A percentile compares a stretch with the other conserved stretches of the same genome.
Conservation (phyloP, 2,888 invertebrate genomes). For the Lithophane leautieri region DNA sequence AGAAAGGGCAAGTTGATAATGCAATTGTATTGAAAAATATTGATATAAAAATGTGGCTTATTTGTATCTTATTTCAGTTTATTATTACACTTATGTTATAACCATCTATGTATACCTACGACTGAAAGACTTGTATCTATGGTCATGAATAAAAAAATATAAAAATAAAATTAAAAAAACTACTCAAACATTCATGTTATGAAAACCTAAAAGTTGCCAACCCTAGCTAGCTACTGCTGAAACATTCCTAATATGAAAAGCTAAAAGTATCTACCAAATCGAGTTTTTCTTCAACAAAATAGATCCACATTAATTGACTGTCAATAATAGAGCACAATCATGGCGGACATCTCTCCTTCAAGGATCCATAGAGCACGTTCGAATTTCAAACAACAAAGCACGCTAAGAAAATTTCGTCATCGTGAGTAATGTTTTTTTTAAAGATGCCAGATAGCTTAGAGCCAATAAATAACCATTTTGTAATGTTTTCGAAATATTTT, state of each 20-base stretch:
- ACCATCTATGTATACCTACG: no score
- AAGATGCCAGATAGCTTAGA: conserved; percentile 54
- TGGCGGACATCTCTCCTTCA: conserved; percentile 66
- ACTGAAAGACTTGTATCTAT: no score
- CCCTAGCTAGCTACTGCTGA: no score
- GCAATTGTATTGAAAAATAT: no score
- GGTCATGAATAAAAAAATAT: no score
- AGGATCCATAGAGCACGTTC: conserved; percentile 72
- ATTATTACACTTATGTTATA: no score
- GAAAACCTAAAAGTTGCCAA: no score
- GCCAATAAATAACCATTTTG: conserved; percentile 37
- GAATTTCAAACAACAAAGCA: conserved; percentile 69
- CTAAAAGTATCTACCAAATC: not conserved
- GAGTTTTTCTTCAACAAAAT: not conserved
- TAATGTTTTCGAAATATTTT: conserved; percentile 31
- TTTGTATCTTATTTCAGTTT: no score
- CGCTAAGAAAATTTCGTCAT: conserved; percentile 61
- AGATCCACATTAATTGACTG: conserved; percentile 5
- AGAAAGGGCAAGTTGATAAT: no score
- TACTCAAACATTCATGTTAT: no score
- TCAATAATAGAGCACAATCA: conserved; percentile 26
- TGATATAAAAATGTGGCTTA: no score
- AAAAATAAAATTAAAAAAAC: no score
- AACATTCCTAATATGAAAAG: not conserved
- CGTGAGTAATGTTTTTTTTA: conserved; percentile 55